phyloP scores from a whole-genome alignment of 2,888 invertebrate genomes.

The Anaspis maculata region DNA sequence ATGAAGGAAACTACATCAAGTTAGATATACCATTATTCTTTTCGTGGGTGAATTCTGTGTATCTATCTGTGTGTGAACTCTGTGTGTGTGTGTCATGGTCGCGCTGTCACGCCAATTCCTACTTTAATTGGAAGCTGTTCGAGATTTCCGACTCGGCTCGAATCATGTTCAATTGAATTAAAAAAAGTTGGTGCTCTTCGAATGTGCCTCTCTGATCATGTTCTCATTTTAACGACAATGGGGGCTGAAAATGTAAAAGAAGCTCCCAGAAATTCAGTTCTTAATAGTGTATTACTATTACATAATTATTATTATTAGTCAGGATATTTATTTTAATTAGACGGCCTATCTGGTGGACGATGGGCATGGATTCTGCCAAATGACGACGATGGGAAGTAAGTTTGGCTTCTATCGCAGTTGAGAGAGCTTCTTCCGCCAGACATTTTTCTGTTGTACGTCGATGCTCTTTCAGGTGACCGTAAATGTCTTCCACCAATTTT shows the following conservation, averaged over 20 bases:
- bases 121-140: neutral
- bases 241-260: no score
- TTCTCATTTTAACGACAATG: no score
- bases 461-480: neutral
- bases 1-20: slow-evolving; percentile 6
- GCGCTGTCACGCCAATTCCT: neutral
- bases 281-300: no score
- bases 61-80: no score
- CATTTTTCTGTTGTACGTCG: neutral
- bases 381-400: neutral
- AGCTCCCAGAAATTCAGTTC: no score
- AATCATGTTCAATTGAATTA: neutral
- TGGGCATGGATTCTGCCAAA: neutral
- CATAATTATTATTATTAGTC: no score
- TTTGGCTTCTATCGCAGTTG: neutral
- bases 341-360: neutral
- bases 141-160: no score
- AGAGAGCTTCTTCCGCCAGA: neutral
- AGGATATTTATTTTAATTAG: neutral
- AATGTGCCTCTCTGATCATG: no score
- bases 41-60: no score
- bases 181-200: no score
- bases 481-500: neutral
- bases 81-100: no score
- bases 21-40: no score